These are phyloP conservation scores for Pelmatolapia mariae DNA, from an alignment of 2,113 vertebrate genomes.

Conservation along the genomic window DNA sequence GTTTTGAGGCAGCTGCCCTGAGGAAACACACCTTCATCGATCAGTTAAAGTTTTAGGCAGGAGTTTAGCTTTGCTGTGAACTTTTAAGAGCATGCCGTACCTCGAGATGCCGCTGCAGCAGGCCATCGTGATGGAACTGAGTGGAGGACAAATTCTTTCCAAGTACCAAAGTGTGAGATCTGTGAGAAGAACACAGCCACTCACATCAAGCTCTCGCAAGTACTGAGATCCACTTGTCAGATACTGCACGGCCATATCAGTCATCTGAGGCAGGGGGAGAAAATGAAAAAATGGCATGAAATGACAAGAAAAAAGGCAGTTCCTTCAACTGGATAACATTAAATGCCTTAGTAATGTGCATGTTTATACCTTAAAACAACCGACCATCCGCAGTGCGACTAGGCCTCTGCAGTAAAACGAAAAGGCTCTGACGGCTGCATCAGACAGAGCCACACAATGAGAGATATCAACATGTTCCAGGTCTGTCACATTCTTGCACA, in stretches of 20 bases:
- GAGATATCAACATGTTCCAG: conserved; percentile 75
- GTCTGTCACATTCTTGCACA: conserved; percentile 64
- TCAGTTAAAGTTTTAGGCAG: not conserved
- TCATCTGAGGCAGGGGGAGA: conserved; percentile 65
- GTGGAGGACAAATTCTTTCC: conserved; percentile 66
- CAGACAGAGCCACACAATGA: conserved; percentile 69
- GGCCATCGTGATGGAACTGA: conserved; percentile 71
- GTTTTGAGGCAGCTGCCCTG: conserved; percentile 72
- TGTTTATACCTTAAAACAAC: conserved; percentile 72
- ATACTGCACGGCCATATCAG: conserved; percentile 69
- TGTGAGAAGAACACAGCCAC: conserved; percentile 68
- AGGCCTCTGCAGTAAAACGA: conserved; percentile 71
- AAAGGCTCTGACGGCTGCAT: conserved; percentile 63
- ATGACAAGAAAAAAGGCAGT: not conserved
- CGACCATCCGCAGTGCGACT: conserved; percentile 57
- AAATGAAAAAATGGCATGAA: not conserved
- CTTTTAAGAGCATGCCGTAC: conserved; percentile 55
- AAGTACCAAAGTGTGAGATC: conserved; percentile 55
- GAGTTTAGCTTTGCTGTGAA: not conserved
- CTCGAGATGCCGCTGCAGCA: conserved; percentile 74
- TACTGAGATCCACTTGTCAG: conserved; percentile 70
- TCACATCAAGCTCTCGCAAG: conserved; percentile 76
- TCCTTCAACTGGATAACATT: not conserved
- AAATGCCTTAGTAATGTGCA: not conserved
- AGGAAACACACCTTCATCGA: not conserved